Evolutionary conservation across 2,113 vertebrate genomes (phyloP).

Genomic region (Notiomystis cincta): DNA sequence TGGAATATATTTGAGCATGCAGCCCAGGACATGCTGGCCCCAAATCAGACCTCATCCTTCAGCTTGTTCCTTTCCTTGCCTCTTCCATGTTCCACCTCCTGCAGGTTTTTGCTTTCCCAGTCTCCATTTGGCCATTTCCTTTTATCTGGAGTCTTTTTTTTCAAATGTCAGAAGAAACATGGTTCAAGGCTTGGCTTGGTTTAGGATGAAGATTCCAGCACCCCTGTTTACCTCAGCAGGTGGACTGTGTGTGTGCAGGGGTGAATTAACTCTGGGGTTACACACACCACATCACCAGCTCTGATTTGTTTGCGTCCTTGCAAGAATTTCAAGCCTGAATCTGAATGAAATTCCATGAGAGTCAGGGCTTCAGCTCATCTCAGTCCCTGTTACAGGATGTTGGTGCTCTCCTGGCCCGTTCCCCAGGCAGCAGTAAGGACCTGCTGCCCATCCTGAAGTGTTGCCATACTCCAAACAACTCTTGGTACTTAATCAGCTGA

Average conservation of each 20-base stretch:
- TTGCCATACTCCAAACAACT: not conserved
- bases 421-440: not conserved
- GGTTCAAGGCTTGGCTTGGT: not conserved
- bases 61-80: not conserved
- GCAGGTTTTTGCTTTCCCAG: not conserved
- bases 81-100: not conserved
- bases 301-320: not conserved
- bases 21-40: not conserved
- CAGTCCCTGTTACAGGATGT: accelerated
- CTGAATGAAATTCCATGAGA: not conserved
- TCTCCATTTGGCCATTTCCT: not conserved
- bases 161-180: not conserved
- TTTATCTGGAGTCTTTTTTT: not conserved
- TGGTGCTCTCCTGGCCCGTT: not conserved
- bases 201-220: not conserved
- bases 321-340: not conserved
- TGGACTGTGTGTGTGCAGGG: not conserved
- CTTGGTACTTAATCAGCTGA: not conserved
- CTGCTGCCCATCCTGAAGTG: not conserved
- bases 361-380: not conserved
- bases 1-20: not conserved
- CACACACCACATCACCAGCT: not conserved
- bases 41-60: not conserved
- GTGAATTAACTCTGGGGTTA: not conserved
- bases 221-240: not conserved